Conservation (phyloP, 2,797 vertebrate species). For the Okamejei kenojei region DNA sequence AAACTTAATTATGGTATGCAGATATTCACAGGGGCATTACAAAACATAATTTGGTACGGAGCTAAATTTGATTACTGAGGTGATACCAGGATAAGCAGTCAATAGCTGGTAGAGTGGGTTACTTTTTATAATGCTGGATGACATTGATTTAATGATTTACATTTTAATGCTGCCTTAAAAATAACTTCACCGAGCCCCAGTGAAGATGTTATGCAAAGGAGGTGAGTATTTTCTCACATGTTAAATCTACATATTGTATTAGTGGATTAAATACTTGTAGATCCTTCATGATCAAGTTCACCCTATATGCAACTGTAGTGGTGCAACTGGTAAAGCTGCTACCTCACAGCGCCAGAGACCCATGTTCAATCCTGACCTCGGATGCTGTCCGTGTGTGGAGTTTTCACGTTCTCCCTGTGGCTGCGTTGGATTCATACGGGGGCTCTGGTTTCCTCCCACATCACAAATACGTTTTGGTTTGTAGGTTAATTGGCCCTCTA, state of each 20-base stretch:
- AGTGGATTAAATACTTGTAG: not conserved
- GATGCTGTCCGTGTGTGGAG: too few species aligned
- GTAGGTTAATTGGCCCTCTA: too few species aligned
- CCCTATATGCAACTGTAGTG: not conserved
- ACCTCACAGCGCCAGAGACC: too few species aligned
- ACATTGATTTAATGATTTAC: not conserved
- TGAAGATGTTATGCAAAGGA: not conserved
- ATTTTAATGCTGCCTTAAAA: not conserved
- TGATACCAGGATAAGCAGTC: not conserved
- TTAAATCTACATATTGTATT: not conserved
- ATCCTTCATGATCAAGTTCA: too few species aligned
- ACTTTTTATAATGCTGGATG: not conserved
- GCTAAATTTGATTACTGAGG: not conserved
- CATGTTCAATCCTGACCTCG: too few species aligned
- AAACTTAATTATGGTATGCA: too few species aligned
- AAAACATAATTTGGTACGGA: not conserved
- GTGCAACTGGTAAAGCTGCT: too few species aligned
- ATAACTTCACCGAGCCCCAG: not conserved
- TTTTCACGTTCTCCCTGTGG: too few species aligned
- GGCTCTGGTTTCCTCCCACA: too few species aligned
- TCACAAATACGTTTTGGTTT: too few species aligned
- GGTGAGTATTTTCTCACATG: too few species aligned
- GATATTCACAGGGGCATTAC: not conserved
- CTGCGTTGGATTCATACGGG: too few species aligned
- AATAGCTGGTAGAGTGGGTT: not conserved